Evolutionary conservation across 2,113 vertebrate species (phyloP).

Genomic region (Octodon degus): DNA sequence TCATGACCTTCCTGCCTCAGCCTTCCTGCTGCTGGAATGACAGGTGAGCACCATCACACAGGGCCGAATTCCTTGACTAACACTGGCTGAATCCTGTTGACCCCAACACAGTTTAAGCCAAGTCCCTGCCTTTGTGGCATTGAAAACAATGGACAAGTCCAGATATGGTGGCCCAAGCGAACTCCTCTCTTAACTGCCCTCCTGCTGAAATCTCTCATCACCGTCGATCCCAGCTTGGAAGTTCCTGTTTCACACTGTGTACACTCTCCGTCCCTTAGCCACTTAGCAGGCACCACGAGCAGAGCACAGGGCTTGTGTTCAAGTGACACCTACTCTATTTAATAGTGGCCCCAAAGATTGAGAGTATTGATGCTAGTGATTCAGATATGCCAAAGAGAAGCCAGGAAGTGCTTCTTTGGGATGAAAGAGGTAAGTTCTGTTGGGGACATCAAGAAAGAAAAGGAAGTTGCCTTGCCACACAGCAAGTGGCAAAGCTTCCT

Average conservation of each 20-base stretch:
- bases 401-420: not conserved
- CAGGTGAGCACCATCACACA: not conserved
- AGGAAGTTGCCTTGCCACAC: not conserved
- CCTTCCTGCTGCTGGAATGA: not conserved
- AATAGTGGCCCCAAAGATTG: too few relatives aligned
- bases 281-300: not conserved
- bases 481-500: not conserved
- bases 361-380: not conserved
- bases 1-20: not conserved
- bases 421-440: too few relatives aligned
- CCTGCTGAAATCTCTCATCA: accelerated
- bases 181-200: not conserved
- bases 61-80: too few relatives aligned
- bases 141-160: not conserved
- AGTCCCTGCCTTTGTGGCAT: not conserved
- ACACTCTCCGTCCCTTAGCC: not conserved
- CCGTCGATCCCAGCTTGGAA: too few relatives aligned
- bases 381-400: not conserved
- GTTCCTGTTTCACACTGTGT: too few relatives aligned
- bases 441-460: not conserved
- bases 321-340: not conserved
- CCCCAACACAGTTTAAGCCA: not conserved
- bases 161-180: not conserved
- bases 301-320: too few relatives aligned
- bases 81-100: too few relatives aligned